phyloP scores from a whole-genome alignment of 2,113 vertebrate genomes.

The Cricetomys ansorgei region DNA sequence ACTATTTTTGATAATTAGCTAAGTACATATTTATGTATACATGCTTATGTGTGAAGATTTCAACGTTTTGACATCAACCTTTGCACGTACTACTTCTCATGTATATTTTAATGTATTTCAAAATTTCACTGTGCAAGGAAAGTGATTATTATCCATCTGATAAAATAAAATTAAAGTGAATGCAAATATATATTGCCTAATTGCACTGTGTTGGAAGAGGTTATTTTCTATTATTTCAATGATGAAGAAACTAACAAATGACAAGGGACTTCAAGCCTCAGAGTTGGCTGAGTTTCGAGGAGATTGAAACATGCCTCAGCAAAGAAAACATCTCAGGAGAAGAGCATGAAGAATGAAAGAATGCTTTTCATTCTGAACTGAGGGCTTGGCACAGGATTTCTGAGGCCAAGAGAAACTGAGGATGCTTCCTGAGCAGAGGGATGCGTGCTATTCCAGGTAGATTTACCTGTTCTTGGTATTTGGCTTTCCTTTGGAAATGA shows the following conservation, averaged over 20 bases:
- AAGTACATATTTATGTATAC: not conserved
- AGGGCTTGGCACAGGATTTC: slow-evolving; percentile 2
- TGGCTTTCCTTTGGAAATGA: not conserved
- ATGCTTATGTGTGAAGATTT: not conserved
- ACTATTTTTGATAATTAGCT: not conserved
- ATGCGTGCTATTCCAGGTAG: not conserved
- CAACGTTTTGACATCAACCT: not conserved
- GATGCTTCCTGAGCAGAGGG: not conserved
- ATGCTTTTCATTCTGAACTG: slow-evolving; percentile 1
- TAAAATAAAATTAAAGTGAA: not conserved
- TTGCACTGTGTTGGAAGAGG: not conserved
- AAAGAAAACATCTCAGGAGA: slow-evolving; percentile 5
- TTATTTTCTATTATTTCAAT: not conserved
- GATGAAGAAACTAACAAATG: not conserved
- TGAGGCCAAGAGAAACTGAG: not conserved
- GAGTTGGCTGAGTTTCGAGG: not conserved
- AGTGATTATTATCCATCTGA: not conserved
- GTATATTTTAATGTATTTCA: not conserved
- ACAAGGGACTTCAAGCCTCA: not conserved
- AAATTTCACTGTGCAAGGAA: not conserved
- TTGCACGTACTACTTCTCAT: not conserved
- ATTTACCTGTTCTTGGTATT: slow-evolving; percentile 6
- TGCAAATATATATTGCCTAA: not conserved
- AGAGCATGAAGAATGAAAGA: slow-evolving; percentile 29
- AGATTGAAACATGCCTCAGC: not conserved